These are phyloP conservation scores for Mixornis gularis DNA, from an alignment of 2,113 vertebrate species.

Conservation along the genomic window DNA sequence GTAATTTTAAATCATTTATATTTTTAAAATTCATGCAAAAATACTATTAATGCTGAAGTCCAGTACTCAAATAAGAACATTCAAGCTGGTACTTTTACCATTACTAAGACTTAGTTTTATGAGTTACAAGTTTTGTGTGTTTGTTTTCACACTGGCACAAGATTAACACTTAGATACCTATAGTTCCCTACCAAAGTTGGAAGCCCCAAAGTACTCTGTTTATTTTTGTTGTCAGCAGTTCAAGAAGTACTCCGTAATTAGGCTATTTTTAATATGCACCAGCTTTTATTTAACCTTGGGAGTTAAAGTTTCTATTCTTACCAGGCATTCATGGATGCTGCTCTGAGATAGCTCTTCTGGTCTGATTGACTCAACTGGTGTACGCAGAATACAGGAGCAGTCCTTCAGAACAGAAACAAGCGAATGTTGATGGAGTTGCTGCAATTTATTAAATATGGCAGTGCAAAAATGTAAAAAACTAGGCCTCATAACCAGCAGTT, in stretches of 20 bases:
- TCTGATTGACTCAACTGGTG: slow-evolving; percentile 88
- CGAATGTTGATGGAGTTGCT: not conserved
- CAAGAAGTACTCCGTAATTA: not conserved
- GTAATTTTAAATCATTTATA: not conserved
- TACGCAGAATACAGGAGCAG: slow-evolving; percentile 93
- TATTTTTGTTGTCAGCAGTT: not conserved
- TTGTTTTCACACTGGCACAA: not conserved
- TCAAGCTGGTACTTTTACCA: not conserved
- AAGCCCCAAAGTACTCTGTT: not conserved
- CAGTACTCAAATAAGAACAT: not conserved
- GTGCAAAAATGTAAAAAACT: not conserved
- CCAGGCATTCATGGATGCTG: slow-evolving; percentile 81
- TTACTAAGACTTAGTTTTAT: not conserved
- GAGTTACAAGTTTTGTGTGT: not conserved
- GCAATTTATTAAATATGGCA: not conserved
- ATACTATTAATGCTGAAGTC: not conserved
- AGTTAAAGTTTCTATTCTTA: slow-evolving; percentile 66
- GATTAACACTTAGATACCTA: not conserved
- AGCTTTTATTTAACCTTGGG: not conserved
- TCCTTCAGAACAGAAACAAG: slow-evolving; percentile 73
- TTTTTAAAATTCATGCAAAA: not conserved
- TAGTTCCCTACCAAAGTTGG: not conserved
- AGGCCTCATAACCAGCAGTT: not conserved
- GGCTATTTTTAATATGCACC: not conserved
- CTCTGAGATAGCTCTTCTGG: slow-evolving; percentile 85